Percentiles rank a stretch among this genome's conserved stretches.
Conservation (phyloP, 2,113 vertebrate genomes). For the Sterrhoptilus dennistouni region DNA sequence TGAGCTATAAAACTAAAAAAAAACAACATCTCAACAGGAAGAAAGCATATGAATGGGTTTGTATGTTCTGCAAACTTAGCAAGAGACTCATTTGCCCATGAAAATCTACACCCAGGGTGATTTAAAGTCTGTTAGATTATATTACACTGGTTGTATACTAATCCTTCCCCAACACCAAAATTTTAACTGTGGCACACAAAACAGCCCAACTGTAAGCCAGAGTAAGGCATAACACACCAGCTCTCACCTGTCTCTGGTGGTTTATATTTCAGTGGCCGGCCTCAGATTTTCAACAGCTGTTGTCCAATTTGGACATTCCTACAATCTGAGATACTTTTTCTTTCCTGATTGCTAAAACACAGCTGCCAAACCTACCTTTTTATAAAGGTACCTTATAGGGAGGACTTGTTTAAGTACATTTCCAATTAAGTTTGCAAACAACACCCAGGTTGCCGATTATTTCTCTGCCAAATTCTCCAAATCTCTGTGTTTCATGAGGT, state of each 20-base stretch:
- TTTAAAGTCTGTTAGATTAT: not conserved
- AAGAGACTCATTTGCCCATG: not conserved
- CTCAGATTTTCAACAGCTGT: not conserved
- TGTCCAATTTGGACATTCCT: not conserved
- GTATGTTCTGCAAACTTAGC: not conserved
- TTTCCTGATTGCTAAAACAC: not conserved
- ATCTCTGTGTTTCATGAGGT: not conserved
- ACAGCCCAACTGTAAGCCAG: not conserved
- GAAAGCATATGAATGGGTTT: not conserved
- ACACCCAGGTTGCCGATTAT: not conserved
- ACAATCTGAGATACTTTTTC: not conserved
- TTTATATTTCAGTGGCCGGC: not conserved
- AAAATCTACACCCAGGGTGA: not conserved
- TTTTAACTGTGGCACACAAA: not conserved
- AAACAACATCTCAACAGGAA: not conserved
- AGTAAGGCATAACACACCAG: accelerated
- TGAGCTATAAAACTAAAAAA: not conserved
- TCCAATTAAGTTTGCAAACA: not conserved
- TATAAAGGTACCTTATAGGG: not conserved
- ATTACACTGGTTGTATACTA: not conserved
- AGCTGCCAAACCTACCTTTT: not conserved
- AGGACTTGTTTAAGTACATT: not conserved
- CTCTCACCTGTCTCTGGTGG: not conserved
- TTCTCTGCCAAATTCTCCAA: not conserved
- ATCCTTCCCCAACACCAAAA: not conserved